Percentiles rank a stretch among this genome's conserved stretches.
Evolutionary conservation across 2,888 invertebrate genomes (phyloP).

Genomic region (Macrophya alboannulata): DNA sequence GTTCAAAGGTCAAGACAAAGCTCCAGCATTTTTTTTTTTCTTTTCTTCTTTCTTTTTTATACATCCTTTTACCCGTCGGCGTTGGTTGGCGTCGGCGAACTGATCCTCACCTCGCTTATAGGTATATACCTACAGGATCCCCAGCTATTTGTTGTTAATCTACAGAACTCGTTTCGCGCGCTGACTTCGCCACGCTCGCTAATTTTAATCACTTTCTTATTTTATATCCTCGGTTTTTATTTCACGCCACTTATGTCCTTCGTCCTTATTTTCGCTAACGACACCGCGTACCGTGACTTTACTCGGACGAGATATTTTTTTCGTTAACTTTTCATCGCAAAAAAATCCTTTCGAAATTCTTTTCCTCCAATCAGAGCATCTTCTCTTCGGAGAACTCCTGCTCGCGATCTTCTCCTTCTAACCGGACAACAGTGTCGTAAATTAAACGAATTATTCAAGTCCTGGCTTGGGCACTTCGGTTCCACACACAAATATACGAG

Average conservation of each 20-base stretch:
- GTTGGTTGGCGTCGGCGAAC: background rate
- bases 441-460: slow-evolving; percentile 71
- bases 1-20: slow-evolving; percentile 70
- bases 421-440: slow-evolving; percentile 71
- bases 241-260: background rate
- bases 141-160: slow-evolving; percentile 45
- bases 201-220: slow-evolving; percentile 38
- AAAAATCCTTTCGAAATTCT: background rate
- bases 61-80: slow-evolving; percentile 31
- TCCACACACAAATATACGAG: background rate
- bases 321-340: background rate
- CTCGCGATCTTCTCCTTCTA: background rate
- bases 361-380: background rate
- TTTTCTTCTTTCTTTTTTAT: background rate
- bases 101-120: background rate
- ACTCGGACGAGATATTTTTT: background rate
- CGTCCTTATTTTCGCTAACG: background rate
- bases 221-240: slow-evolving; percentile 5
- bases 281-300: background rate
- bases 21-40: slow-evolving; percentile 15
- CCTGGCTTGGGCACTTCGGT: background rate
- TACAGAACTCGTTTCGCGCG: slow-evolving; percentile 32
- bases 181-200: slow-evolving; percentile 32
- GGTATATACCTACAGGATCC: background rate
- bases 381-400: background rate